Conservation (phyloP, 2,113 vertebrate species). For the Madoqua kirkii region DNA sequence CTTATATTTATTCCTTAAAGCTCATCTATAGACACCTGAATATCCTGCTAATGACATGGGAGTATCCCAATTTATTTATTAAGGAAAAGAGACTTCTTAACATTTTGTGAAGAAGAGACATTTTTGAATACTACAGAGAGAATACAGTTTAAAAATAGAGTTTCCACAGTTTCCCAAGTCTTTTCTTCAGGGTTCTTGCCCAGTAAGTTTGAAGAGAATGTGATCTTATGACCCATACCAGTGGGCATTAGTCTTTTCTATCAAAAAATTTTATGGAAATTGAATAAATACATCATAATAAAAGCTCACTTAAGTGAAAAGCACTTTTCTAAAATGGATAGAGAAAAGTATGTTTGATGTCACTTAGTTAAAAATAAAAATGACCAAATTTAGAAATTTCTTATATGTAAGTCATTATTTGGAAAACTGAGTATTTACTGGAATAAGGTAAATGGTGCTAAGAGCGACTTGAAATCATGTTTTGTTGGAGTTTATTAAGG, state of each 20-base stretch:
- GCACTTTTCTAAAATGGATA: neutral
- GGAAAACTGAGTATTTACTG: neutral
- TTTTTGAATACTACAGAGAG: slow-evolving; percentile 7
- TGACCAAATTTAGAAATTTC: neutral
- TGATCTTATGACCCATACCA: neutral
- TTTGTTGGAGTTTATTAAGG: neutral
- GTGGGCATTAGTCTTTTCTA: neutral
- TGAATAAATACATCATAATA: neutral
- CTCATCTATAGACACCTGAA: neutral
- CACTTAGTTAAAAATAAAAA: neutral
- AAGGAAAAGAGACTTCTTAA: neutral
- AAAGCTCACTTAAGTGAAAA: neutral
- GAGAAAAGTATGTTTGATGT: neutral
- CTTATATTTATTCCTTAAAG: neutral
- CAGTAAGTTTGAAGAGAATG: neutral
- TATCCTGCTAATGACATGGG: neutral
- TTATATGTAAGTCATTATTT: neutral
- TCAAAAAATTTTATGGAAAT: neutral
- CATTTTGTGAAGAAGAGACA: neutral
- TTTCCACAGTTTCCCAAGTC: neutral
- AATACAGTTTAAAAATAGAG: neutral
- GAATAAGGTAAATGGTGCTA: neutral
- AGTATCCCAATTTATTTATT: neutral
- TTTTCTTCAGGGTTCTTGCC: slow-evolving; percentile 1
- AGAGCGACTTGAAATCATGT: neutral